phyloP scores from a whole-genome alignment of 2,888 invertebrate species.

The Azorinus chamasolen region DNA sequence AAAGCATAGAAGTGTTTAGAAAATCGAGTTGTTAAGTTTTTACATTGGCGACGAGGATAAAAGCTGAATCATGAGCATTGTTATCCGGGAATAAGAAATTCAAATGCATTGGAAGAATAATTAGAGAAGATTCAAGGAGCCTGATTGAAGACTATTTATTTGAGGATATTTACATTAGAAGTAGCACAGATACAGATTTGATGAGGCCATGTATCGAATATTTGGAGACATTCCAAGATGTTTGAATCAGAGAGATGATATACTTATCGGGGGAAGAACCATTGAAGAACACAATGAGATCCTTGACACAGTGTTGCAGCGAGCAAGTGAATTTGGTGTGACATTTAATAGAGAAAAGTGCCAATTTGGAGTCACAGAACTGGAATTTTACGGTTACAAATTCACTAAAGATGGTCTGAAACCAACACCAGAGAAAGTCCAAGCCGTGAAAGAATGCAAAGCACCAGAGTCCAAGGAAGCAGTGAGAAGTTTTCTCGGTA shows the following conservation, averaged over 20 bases:
- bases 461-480: constrained; percentile 24
- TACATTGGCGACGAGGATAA: no score
- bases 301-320: constrained; percentile 22
- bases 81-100: no score
- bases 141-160: no score
- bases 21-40: no score
- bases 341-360: constrained; percentile 18
- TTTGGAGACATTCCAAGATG: constrained; percentile 42
- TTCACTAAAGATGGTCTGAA: constrained; percentile 28
- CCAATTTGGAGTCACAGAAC: constrained; percentile 10
- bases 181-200: no score
- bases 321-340: constrained; percentile 22
- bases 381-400: constrained; percentile 24
- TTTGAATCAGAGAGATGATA: no score
- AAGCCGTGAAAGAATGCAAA: constrained; percentile 25
- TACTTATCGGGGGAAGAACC: constrained; percentile 10
- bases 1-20: no score
- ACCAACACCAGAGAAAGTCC: constrained; percentile 21
- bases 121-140: no score
- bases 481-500: constrained; percentile 29
- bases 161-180: no score
- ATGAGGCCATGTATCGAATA: constrained; percentile 33
- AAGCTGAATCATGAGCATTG: no score
- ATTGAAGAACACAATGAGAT: constrained; percentile 35
- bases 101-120: no score